A percentile compares a stretch with the other conserved stretches of the same genome.
Conservation (phyloP, 1,140 invertebrate species). For the Maniola jurtina region DNA sequence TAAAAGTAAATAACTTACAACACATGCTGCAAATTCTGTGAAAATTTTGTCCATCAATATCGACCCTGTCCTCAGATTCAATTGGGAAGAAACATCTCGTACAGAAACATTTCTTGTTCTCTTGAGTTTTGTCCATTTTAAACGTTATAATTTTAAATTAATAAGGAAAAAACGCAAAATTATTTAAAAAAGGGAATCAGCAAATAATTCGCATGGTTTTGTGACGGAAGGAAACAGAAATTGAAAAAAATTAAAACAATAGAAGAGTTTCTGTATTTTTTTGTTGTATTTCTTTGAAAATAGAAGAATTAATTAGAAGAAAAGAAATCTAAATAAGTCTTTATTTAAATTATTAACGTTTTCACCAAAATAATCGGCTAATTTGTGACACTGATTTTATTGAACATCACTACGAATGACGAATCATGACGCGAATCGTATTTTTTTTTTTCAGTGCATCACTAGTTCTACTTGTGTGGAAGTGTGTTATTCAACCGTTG, state of each 20-base stretch:
- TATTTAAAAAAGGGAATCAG: slow-evolving; percentile 41
- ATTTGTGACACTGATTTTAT: slow-evolving; percentile 8
- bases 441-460: no score
- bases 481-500: slow-evolving; percentile 52
- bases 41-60: slow-evolving; percentile 67
- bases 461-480: slow-evolving; percentile 47
- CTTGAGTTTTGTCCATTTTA: slow-evolving; percentile 58
- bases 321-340: no score
- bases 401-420: slow-evolving; percentile 28
- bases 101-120: slow-evolving; percentile 64
- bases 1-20: slow-evolving; percentile 49
- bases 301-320: background rate
- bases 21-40: slow-evolving; percentile 66
- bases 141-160: slow-evolving; percentile 35
- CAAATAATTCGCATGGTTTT: slow-evolving; percentile 42
- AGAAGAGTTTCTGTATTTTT: background rate
- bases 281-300: slow-evolving; percentile 5
- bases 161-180: slow-evolving; percentile 34
- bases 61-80: slow-evolving; percentile 55
- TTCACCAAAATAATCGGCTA: no score
- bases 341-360: no score
- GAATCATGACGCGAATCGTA: slow-evolving; percentile 23
- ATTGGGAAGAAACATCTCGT: slow-evolving; percentile 65
- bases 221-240: slow-evolving; percentile 4
- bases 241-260: slow-evolving; percentile 20